Evolutionary conservation across 2,797 vertebrate genomes (phyloP).

Genomic region (Siniperca undulata): DNA sequence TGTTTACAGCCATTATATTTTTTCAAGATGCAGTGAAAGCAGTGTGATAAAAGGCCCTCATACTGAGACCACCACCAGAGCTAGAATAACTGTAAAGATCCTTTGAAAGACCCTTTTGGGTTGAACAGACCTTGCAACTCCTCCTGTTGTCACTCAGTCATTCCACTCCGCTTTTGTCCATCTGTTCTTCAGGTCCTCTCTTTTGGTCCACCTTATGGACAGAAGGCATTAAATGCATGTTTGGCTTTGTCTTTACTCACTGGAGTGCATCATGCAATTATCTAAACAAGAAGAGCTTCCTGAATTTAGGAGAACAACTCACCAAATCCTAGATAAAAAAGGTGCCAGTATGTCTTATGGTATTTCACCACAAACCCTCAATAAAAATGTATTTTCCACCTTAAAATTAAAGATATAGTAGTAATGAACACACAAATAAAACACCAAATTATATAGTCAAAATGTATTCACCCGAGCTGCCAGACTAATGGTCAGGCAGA

Average conservation of each 20-base stretch:
- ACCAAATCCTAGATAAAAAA: constrained; percentile 12
- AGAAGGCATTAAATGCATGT: constrained; percentile 71
- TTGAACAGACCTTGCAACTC: constrained; percentile 70
- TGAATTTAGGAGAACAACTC: constrained; percentile 49
- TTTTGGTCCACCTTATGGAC: constrained; percentile 71
- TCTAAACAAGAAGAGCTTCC: constrained; percentile 56
- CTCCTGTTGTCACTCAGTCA: constrained; percentile 72
- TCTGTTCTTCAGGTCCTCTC: constrained; percentile 78
- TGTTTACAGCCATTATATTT: constrained; percentile 76
- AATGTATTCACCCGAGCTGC: constrained; percentile 4
- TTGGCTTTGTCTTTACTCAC: constrained; percentile 69
- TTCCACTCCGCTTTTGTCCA: constrained; percentile 71
- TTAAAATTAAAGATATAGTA: not conserved
- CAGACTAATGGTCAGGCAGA: constrained; percentile 15
- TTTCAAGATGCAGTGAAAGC: constrained; percentile 75
- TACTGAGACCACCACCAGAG: constrained; percentile 75
- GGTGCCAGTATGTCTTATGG: not conserved
- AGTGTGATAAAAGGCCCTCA: constrained; percentile 71
- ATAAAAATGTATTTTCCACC: not conserved
- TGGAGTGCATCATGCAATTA: constrained; percentile 49
- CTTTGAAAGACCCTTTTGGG: constrained; percentile 68
- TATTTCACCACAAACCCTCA: constrained; percentile 20
- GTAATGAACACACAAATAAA: not conserved
- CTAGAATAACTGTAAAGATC: constrained; percentile 69
- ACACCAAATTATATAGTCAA: constrained; percentile 22